phyloP scores from a whole-genome alignment of 2,113 vertebrate species.

The Thamnaconus septentrionalis region DNA sequence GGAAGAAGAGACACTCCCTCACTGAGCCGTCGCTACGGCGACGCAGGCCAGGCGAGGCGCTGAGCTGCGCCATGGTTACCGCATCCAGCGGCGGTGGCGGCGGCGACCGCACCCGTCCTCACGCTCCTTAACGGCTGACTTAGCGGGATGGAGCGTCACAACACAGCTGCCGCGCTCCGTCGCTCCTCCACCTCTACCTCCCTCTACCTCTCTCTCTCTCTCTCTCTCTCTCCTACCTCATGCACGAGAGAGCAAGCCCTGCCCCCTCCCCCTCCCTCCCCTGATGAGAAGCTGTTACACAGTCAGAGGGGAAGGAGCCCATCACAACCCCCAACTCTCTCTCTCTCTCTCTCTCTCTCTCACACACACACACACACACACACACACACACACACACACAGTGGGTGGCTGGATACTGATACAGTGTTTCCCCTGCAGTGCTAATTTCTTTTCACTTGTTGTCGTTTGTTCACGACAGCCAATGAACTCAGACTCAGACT shows the following conservation, averaged over 20 bases:
- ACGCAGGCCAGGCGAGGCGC: constrained; percentile 66
- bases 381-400: not conserved
- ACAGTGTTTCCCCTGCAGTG: too few relatives aligned
- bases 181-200: not conserved
- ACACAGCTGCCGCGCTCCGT: constrained; percentile 33
- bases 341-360: not conserved
- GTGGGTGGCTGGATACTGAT: not conserved
- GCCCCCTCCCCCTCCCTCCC: not conserved
- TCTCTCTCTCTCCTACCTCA: constrained; percentile 13
- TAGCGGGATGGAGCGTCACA: constrained; percentile 1
- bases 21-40: constrained; percentile 81
- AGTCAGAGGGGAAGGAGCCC: constrained; percentile 41
- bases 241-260: too few relatives aligned
- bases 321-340: constrained; percentile 30
- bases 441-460: too few relatives aligned
- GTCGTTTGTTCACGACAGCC: too few relatives aligned
- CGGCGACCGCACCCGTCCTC: constrained; percentile 5
- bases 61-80: constrained; percentile 76
- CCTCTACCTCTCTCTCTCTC: constrained; percentile 16
- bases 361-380: not conserved
- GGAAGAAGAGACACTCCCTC: constrained; percentile 80
- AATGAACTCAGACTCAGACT: too few relatives aligned
- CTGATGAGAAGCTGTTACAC: constrained; percentile 49
- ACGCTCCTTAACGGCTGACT: too few relatives aligned
- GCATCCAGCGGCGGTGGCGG: constrained; percentile 19